Evolutionary conservation across 2,797 vertebrate genomes (phyloP).

Genomic region (Sebastes elongatus): DNA sequence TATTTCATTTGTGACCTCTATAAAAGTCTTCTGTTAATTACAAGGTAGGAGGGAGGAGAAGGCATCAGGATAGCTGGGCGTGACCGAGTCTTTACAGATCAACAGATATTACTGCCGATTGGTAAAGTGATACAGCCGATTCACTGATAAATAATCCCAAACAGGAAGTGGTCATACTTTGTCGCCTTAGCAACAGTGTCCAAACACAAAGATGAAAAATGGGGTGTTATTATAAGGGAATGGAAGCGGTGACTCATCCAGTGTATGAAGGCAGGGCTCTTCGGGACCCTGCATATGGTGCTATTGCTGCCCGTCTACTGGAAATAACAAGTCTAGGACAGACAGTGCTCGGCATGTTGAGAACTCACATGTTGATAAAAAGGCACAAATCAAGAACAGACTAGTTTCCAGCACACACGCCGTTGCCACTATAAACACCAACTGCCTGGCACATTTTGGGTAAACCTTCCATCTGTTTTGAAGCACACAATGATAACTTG

Average conservation of each 20-base stretch:
- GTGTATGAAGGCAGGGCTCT: conserved; percentile 63
- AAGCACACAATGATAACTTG: conserved; percentile 43
- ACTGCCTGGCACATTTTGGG: conserved; percentile 50
- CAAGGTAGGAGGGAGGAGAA: conserved; percentile 75
- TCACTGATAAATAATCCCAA: conserved; percentile 78
- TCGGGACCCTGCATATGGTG: not conserved
- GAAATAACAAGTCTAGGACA: conserved; percentile 41
- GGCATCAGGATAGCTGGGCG: conserved; percentile 77
- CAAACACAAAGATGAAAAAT: conserved; percentile 54
- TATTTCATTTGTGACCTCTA: conserved; percentile 86
- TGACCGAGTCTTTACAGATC: conserved; percentile 52
- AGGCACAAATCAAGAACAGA: conserved; percentile 79
- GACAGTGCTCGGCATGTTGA: conserved; percentile 42
- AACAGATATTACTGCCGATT: conserved; percentile 41
- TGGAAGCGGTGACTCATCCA: conserved; percentile 68
- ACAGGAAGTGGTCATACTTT: conserved; percentile 77
- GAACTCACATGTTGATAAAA: conserved; percentile 66
- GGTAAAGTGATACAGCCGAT: conserved; percentile 24
- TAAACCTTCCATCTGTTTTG: conserved; percentile 38
- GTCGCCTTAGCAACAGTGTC: conserved; percentile 68
- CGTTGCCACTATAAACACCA: conserved; percentile 27
- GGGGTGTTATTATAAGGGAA: conserved; percentile 12
- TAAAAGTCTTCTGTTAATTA: conserved; percentile 87
- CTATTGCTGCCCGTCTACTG: conserved; percentile 28
- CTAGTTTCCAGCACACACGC: conserved; percentile 39